Base-by-base conservation (phyloP, 2,797 vertebrate species). In the Cynodonichthys magdalenae region DNA sequence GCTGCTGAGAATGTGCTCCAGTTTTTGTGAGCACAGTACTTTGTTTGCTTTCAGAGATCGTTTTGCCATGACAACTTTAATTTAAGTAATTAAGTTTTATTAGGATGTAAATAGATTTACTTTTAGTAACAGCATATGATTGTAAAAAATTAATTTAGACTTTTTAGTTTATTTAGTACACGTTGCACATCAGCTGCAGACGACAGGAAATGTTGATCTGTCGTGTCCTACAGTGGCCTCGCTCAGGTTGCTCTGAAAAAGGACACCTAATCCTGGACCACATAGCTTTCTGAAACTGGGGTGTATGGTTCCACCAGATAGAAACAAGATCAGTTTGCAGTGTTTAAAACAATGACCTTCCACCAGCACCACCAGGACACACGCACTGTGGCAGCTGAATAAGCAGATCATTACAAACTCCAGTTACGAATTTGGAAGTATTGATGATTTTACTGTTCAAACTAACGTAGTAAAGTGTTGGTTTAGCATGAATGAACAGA, bases 261-360 rank as follows among this genome's bases (percentile, higher is more conserved):
- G 27, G 91, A 90, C 78, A 92, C 66, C 69, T 78, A 83, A 91
- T 86, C 83, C 81, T 34, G 71, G 48, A 63, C 20, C 66, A 39
- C 69, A 39, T 58, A 72, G 79, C 71, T 79, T 63, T 66, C 29
- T 3, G 70, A 81, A 84, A 82, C 85, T 29, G 53, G 58, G 87
- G 90, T 93, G 75, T 93, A 90, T 79, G 71, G 83, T 93, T 92
- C 83, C 57, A 54, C 51, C 53, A 53, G 54, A 59, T 75, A 71
- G 90, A 88, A 90, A 90, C 82, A 31, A 59, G 80, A 92, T 88
- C 87, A 75, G 69, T 71, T 36, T 54, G 42, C 56, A 69, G 58
- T 55, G 57, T 81, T 39, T 70, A 59, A 63, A 88, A 86, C 80
- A 82, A 85, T 79, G 68, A 80, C 62, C 80, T 59, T 73, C 63